Evolutionary conservation across 1,140 invertebrate genomes (phyloP).

Genomic region (Halyomorpha halys): DNA sequence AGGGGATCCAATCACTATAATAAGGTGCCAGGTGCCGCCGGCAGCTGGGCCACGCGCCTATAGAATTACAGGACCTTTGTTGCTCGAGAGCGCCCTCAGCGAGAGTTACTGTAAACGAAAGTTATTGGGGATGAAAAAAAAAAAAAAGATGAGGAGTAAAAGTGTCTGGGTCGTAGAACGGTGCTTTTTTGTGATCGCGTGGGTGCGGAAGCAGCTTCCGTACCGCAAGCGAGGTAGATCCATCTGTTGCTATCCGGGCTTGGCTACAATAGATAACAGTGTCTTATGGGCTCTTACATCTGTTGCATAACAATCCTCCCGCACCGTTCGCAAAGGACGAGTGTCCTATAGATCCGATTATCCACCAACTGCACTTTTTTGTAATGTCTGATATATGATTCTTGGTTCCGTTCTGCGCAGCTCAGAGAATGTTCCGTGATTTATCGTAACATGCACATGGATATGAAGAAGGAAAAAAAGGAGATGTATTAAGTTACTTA

Average conservation of each 20-base stretch:
- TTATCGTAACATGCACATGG: too few relatives aligned
- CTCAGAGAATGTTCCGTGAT: too few relatives aligned
- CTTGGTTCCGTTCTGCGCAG: too few relatives aligned
- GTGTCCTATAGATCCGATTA: too few relatives aligned
- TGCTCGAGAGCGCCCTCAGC: not conserved
- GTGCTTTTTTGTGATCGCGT: not conserved
- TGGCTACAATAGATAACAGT: too few relatives aligned
- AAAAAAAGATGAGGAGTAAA: conserved; percentile 6
- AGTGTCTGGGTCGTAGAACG: not conserved
- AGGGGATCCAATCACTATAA: conserved; percentile 7
- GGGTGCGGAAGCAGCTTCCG: conserved; percentile 9
- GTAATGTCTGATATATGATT: too few relatives aligned
- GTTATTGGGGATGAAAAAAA: conserved; percentile 1
- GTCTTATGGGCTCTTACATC: too few relatives aligned
- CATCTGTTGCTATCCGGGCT: conserved; percentile 4
- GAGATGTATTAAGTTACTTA: too few relatives aligned
- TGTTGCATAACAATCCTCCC: too few relatives aligned
- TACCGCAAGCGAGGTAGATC: not conserved
- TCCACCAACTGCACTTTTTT: too few relatives aligned
- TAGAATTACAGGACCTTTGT: not conserved
- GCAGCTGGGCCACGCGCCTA: conserved; percentile 7
- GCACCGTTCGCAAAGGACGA: too few relatives aligned
- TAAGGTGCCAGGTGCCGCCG: conserved; percentile 7
- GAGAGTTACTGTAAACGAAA: conserved; percentile 10
- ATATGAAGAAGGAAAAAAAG: too few relatives aligned